Evolutionary conservation across 30 jellyfish, hydroid and myxozoan genomes (phyloP), one percentile per base, ranked within the genome.

Genomic region (Catostylus mosaicus): DNA sequence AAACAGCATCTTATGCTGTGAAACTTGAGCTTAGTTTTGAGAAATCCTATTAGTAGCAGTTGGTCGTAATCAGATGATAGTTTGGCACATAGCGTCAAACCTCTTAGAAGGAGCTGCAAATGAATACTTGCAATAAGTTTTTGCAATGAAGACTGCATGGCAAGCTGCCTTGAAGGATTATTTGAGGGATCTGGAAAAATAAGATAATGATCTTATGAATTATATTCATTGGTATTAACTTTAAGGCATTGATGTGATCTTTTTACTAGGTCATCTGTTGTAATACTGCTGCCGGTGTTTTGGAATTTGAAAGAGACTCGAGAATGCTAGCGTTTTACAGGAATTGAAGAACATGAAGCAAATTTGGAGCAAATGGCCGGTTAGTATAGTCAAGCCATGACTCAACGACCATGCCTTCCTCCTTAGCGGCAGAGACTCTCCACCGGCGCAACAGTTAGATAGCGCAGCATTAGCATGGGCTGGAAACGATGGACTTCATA

Each of bases 81-180:
- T n/a, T 52, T 52, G 67, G 67, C 67, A 52, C 23, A 52, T 26
- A 10, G 30, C 30, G 67, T n/a, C 30, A 10, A n/a, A 7, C 67
- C 30, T 52, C 67, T 52, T 52, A 52, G 67, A 52, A n/a, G 67
- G 67, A 52, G 26, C 67, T 52, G 29, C 67, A 3, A 52, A 52
- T 4, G 67, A 52, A 52, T 40, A 52, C 6, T 52, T 52, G 56
- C 67, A 4, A 52, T 52, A 7, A 26, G 67, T 10, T n/a, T 52
- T 10, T 10, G 30, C 29, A 52, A 52, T 10, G 26, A 10, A 26
- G 67, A 10, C 19, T 52, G 23, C 29, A 16, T 52, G 30, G 30
- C 30, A n/a, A n/a, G 67, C 67, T 52, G 30, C 67, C 67, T 52
- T n/a, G 67, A 52, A 52, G 67, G 67, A 52, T 52, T 52, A 52